Evolutionary conservation across 1,140 invertebrate genomes (phyloP).

Genomic region (Proales similis): DNA sequence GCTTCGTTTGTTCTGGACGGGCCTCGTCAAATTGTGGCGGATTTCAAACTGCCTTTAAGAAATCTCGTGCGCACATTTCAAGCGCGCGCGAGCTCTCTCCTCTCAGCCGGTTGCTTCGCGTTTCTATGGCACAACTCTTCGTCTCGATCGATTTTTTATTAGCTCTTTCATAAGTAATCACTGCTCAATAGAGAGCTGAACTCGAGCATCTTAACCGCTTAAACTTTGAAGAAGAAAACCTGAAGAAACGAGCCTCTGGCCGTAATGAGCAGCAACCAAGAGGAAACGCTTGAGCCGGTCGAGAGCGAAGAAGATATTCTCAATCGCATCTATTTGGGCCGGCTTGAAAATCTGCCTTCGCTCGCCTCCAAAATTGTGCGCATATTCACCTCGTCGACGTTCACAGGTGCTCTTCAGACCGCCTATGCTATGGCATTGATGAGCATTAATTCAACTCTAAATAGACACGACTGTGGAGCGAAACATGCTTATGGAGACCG

Average conservation of each 20-base stretch:
- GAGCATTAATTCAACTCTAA: constrained; percentile 40
- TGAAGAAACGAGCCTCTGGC: constrained; percentile 1
- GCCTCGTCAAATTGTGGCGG: too few relatives aligned
- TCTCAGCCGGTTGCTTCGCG: too few relatives aligned
- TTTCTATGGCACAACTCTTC: too few relatives aligned
- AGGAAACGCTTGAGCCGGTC: too few relatives aligned
- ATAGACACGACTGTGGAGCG: constrained; percentile 91
- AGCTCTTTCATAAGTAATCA: not conserved
- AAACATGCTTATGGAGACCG: constrained; percentile 95
- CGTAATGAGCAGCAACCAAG: too few relatives aligned
- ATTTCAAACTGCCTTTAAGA: too few relatives aligned
- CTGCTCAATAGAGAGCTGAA: not conserved
- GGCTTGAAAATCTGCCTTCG: constrained; percentile 75
- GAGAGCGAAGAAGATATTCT: constrained; percentile 49
- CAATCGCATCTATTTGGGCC: constrained; percentile 80
- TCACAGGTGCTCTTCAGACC: constrained; percentile 68
- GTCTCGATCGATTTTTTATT: too few relatives aligned
- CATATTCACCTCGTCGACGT: constrained; percentile 96
- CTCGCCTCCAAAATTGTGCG: constrained; percentile 95
- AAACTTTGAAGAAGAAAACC: not conserved
- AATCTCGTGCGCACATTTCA: too few relatives aligned
- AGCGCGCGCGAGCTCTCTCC: too few relatives aligned
- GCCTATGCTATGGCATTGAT: not conserved
- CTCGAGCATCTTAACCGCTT: not conserved
- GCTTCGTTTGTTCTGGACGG: too few relatives aligned